Conservation (phyloP, 1,140 invertebrate species). For the Piezodorus guildinii region DNA sequence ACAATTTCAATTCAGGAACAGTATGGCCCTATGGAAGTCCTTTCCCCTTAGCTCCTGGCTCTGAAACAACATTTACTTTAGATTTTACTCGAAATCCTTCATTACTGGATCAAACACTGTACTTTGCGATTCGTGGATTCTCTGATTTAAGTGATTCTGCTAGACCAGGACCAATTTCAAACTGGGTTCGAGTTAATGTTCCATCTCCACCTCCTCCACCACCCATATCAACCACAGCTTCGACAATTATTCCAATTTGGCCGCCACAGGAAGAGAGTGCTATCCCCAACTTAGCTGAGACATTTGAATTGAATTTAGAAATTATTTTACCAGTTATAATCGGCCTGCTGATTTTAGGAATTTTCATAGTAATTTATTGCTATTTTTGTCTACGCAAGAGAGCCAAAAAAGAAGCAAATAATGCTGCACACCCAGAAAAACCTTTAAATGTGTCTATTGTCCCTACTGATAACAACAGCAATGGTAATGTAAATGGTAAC, state of each 20-base stretch:
- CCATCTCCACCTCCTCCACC: constrained; percentile 38
- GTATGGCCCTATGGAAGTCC: constrained; percentile 34
- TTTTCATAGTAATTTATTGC: constrained; percentile 36
- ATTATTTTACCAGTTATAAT: constrained; percentile 35
- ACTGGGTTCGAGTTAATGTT: constrained; percentile 41
- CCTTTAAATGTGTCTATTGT: constrained; percentile 30
- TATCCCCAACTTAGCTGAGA: constrained; percentile 30
- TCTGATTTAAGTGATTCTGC: constrained; percentile 29
- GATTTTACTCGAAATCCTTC: constrained; percentile 36
- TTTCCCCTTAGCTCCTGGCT: constrained; percentile 34
- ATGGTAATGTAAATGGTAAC: constrained; percentile 20
- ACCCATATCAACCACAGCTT: constrained; percentile 33
- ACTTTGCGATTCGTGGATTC: constrained; percentile 42
- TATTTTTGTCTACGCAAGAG: constrained; percentile 37
- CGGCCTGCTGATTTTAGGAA: constrained; percentile 32
- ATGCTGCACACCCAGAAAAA: constrained; percentile 28
- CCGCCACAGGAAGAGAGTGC: constrained; percentile 30
- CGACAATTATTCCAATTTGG: constrained; percentile 32
- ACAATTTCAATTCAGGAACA: constrained; percentile 35
- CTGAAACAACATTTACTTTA: constrained; percentile 36
- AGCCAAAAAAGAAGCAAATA: constrained; percentile 27
- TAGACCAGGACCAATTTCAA: constrained; percentile 40
- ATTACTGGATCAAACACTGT: constrained; percentile 37
- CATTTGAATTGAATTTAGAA: constrained; percentile 31
- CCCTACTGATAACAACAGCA: constrained; percentile 27